Conservation (phyloP, 2,888 invertebrate species). For the Formica aserva region DNA sequence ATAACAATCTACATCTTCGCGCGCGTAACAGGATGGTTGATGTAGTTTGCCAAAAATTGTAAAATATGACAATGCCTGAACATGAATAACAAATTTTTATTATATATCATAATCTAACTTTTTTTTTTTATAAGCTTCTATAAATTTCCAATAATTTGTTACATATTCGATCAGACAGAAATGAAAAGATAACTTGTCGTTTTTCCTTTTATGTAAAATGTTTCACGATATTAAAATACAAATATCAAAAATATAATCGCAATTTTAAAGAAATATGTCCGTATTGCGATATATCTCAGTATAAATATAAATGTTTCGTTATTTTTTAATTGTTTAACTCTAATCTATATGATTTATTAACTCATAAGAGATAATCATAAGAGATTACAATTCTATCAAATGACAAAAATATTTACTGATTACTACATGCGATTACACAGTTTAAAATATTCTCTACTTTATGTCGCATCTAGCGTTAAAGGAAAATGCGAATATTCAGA, state of each 20-base stretch:
- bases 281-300: background rate
- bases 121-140: background rate
- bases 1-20: background rate
- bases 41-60: background rate
- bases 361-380: background rate
- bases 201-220: background rate
- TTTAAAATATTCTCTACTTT: constrained; percentile 22
- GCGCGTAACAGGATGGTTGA: background rate
- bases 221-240: background rate
- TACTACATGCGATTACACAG: background rate
- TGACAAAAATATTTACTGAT: background rate
- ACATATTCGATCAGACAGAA: background rate
- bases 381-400: background rate
- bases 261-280: background rate
- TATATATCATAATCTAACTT: background rate
- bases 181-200: background rate
- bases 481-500: constrained; percentile 30
- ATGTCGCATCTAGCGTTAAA: background rate
- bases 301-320: background rate
- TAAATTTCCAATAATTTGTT: background rate
- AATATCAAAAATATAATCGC: background rate
- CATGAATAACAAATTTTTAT: background rate
- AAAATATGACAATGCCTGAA: background rate
- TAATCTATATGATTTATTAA: background rate
- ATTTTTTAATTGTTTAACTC: background rate